A percentile compares a stretch with the other conserved stretches of the same genome.
These are phyloP conservation scores for Brienomyrus brachyistius DNA, from an alignment of 2,113 vertebrate species.

Conservation along the genomic window DNA sequence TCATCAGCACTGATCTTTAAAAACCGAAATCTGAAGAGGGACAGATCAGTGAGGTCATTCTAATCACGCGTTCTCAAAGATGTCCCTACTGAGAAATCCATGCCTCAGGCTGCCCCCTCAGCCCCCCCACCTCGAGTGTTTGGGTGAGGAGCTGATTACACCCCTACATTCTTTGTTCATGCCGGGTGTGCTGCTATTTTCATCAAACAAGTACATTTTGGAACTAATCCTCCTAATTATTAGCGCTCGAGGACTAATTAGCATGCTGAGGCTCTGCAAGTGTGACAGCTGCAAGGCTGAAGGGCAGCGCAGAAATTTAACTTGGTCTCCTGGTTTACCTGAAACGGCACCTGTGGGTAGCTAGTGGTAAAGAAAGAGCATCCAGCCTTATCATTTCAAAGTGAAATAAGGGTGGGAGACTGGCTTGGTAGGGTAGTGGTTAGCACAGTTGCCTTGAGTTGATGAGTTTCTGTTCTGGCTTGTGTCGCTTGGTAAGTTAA, in stretches of 20 bases:
- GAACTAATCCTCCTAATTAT: slow-evolving; percentile 20
- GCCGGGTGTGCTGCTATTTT: slow-evolving; percentile 9
- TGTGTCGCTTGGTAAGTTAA: too few species aligned
- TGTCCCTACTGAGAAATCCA: neutral
- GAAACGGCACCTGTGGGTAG: too few species aligned
- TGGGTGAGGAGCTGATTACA: neutral
- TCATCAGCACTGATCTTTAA: neutral
- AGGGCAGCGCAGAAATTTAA: neutral
- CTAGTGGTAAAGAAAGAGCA: neutral
- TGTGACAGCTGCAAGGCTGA: neutral
- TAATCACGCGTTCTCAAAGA: neutral
- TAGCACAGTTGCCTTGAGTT: too few species aligned
- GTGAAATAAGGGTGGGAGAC: neutral
- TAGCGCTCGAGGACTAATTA: slow-evolving; percentile 20
- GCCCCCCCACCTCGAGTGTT: neutral
- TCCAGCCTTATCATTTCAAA: neutral
- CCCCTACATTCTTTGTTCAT: neutral
- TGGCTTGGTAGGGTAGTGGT: neutral
- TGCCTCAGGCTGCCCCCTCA: neutral
- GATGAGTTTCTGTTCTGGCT: too few species aligned
- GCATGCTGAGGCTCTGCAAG: neutral
- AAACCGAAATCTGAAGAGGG: neutral
- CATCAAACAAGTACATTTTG: slow-evolving; percentile 15
- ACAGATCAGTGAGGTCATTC: neutral
- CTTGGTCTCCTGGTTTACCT: neutral